Percentiles rank a stretch among this genome's conserved stretches.
Conservation (phyloP, 2,888 invertebrate species). For the Smittia aterrima region DNA sequence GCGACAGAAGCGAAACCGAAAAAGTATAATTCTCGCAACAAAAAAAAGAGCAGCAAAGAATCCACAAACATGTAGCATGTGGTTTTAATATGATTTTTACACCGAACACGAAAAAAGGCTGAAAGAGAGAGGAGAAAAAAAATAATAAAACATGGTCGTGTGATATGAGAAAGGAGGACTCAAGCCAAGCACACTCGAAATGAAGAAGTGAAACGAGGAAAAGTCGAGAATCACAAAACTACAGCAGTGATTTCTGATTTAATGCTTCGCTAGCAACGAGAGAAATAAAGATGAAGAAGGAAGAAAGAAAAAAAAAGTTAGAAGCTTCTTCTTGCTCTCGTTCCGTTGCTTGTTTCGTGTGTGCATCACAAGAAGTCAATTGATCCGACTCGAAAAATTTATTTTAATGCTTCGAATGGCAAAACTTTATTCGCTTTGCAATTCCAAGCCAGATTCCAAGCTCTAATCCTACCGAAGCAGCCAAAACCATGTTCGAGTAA, state of each 20-base stretch:
- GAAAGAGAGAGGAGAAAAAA: slow-evolving; percentile 22
- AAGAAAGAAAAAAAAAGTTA: slow-evolving; percentile 5
- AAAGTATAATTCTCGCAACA: slow-evolving; percentile 25
- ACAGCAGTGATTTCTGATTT: slow-evolving; percentile 32
- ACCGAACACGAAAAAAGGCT: slow-evolving; percentile 18
- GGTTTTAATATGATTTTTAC: slow-evolving; percentile 42
- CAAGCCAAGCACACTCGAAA: background rate
- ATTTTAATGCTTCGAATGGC: background rate
- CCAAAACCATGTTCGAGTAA: background rate
- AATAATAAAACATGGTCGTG: slow-evolving; percentile 31
- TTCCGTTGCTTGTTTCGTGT: background rate
- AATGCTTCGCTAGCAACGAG: slow-evolving; percentile 11
- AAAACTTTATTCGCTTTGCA: background rate
- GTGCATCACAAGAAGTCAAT: background rate
- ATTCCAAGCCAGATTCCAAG: background rate
- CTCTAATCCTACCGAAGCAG: background rate
- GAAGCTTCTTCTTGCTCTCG: background rate
- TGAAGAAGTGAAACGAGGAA: background rate
- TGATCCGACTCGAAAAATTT: background rate
- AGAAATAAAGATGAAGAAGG: background rate
- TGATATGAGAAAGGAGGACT: background rate
- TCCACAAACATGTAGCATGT: slow-evolving; percentile 41
- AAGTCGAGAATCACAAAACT: slow-evolving; percentile 8
- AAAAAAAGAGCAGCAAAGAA: slow-evolving; percentile 31
- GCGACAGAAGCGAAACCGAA: slow-evolving; percentile 23